phyloP scores from a whole-genome alignment of 2,113 vertebrate genomes.

The Eptatretus burgeri region DNA sequence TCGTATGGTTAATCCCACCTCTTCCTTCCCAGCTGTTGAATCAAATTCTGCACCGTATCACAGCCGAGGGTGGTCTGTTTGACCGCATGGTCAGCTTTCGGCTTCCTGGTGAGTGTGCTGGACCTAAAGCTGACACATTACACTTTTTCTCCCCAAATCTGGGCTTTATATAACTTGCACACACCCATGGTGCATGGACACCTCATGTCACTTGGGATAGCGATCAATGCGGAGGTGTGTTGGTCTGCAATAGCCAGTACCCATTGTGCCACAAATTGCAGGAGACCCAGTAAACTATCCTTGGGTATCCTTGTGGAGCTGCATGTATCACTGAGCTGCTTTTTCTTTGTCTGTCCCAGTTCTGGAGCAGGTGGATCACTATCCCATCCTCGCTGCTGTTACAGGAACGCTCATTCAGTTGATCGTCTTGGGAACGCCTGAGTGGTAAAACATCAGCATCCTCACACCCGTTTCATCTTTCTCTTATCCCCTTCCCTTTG shows the following conservation, averaged over 20 bases:
- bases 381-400: slow-evolving; percentile 82
- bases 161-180: no score
- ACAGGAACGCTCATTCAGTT: slow-evolving; percentile 67
- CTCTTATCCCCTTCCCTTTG: no score
- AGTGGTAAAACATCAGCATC: slow-evolving; percentile 25
- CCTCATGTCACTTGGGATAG: no score
- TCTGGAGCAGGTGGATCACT: slow-evolving; percentile 84
- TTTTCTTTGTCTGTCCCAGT: slow-evolving; percentile 17
- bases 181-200: no score
- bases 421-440: slow-evolving; percentile 41
- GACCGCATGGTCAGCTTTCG: slow-evolving; percentile 51
- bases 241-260: not conserved
- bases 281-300: not conserved
- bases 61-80: slow-evolving; percentile 50
- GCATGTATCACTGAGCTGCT: not conserved
- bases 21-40: slow-evolving; percentile 29
- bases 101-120: slow-evolving; percentile 25
- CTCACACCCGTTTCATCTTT: not conserved
- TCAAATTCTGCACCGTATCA: slow-evolving; percentile 51
- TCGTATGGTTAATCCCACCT: not conserved
- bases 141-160: no score
- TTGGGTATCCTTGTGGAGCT: not conserved
- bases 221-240: no score
- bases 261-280: not conserved
- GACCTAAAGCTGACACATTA: no score